Conservation (phyloP, 2,113 vertebrate species). For the Clarias gariepinus region DNA sequence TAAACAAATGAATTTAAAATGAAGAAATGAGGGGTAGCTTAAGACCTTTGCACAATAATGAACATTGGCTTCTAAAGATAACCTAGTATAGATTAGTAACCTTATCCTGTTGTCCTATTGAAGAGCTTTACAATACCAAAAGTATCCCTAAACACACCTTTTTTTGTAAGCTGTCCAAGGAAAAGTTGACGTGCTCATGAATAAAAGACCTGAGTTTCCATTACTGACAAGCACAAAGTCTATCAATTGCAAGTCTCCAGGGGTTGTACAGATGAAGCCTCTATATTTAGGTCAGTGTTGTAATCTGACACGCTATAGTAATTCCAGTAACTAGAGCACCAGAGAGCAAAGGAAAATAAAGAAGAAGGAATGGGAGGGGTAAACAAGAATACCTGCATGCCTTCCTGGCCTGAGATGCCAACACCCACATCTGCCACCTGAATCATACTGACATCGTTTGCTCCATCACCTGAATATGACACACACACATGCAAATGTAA, state of each 20-base stretch:
- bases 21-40: too few species aligned
- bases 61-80: background rate
- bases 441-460: slow-evolving; percentile 89
- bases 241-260: slow-evolving; percentile 2
- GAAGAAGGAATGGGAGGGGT: background rate
- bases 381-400: slow-evolving; percentile 80
- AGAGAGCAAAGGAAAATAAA: background rate
- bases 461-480: slow-evolving; percentile 77
- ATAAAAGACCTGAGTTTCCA: background rate
- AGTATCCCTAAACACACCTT: background rate
- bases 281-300: background rate
- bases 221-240: background rate
- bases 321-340: background rate
- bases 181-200: background rate
- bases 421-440: slow-evolving; percentile 81
- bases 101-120: background rate
- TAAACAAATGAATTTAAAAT: too few species aligned
- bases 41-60: too few species aligned
- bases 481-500: background rate
- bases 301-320: background rate
- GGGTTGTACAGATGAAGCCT: background rate
- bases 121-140: background rate
- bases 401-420: slow-evolving; percentile 84
- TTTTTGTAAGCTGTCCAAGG: background rate
- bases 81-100: too few species aligned